Evolutionary conservation across 2,113 vertebrate species (phyloP).

Genomic region (Zosterops japonicus): DNA sequence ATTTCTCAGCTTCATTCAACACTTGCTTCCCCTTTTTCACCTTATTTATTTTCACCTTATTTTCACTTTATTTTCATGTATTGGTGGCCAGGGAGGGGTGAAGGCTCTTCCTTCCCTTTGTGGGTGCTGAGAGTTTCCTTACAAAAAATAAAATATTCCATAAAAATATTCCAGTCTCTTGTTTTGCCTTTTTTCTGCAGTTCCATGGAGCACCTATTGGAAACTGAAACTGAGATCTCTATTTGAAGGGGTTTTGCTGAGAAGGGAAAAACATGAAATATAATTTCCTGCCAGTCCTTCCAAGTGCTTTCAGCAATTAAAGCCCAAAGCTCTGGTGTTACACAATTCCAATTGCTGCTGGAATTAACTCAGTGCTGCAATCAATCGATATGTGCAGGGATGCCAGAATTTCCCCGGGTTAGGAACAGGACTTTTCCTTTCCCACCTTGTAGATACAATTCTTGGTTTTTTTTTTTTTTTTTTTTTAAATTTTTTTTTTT

Average conservation of each 20-base stretch:
- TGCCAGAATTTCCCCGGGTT: background rate
- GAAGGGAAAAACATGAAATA: background rate
- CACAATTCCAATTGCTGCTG: background rate
- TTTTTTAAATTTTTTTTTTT: too few species aligned
- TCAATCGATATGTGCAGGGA: background rate
- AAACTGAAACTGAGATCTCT: background rate
- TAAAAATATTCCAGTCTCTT: background rate
- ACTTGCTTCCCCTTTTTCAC: background rate
- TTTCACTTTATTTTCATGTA: background rate
- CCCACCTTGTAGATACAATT: background rate
- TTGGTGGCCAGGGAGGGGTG: background rate
- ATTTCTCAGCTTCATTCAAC: background rate
- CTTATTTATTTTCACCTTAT: too few species aligned
- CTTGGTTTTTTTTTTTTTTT: background rate
- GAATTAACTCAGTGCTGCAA: background rate
- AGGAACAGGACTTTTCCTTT: background rate
- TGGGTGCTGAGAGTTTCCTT: background rate
- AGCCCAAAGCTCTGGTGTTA: background rate
- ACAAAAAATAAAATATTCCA: background rate
- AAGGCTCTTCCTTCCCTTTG: background rate
- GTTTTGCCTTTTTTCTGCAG: background rate
- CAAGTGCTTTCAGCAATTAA: background rate
- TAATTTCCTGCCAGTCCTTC: background rate
- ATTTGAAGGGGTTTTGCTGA: background rate
- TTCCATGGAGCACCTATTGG: rapidly evolving